phyloP scores from a whole-genome alignment of 53 echinoderm and acorn worm genomes.

The Hippasteria phrygiana region DNA sequence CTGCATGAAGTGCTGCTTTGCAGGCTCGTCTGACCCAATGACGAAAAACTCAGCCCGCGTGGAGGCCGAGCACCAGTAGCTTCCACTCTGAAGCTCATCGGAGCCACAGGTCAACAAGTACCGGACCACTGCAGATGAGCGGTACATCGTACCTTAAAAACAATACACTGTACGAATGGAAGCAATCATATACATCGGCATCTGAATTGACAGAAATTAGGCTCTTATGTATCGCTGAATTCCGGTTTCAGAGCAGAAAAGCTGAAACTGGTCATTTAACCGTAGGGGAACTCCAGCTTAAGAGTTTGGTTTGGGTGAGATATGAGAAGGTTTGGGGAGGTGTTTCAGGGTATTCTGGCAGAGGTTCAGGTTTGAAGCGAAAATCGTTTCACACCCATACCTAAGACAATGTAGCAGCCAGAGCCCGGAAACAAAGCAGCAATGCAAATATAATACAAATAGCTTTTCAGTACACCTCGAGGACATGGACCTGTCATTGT shows the following conservation, averaged over 20 bases:
- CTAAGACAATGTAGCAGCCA: slow-evolving; percentile 6
- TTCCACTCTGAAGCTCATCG: too few species aligned
- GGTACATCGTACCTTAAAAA: too few species aligned
- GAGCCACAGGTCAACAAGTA: too few species aligned
- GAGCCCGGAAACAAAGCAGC: slow-evolving; percentile 6
- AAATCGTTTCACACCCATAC: too few species aligned
- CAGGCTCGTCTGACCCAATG: not conserved
- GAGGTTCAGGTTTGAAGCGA: not conserved
- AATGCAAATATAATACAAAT: not conserved
- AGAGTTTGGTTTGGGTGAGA: slow-evolving; percentile 4
- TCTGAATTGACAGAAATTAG: not conserved
- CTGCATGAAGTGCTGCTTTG: too few species aligned
- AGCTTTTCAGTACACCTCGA: too few species aligned
- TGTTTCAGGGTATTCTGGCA: not conserved
- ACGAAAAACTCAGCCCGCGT: not conserved
- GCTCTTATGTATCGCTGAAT: not conserved
- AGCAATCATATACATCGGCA: not conserved
- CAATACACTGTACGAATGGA: too few species aligned
- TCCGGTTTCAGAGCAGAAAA: not conserved
- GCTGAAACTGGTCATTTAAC: too few species aligned
- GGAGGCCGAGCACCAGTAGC: not conserved
- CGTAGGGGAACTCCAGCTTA: too few species aligned
- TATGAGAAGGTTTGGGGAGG: not conserved
- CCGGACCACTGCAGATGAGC: too few species aligned
- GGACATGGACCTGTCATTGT: too few species aligned